These are phyloP conservation scores for Drosophila neocordata DNA, from an alignment of 1,140 invertebrate species.

Conservation along the genomic window DNA sequence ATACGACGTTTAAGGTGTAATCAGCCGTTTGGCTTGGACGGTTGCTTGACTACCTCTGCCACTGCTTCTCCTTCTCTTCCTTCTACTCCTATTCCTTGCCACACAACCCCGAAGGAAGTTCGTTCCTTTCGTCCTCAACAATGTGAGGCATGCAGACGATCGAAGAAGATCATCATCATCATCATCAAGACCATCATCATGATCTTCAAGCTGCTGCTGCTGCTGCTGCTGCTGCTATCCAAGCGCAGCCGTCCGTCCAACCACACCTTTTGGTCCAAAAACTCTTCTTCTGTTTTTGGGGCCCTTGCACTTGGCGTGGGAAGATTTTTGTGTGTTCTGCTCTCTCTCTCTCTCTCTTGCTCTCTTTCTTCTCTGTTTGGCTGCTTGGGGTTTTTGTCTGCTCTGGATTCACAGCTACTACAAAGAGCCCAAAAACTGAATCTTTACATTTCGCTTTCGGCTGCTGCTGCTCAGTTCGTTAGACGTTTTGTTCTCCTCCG, in stretches of 20 bases:
- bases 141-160: constrained; percentile 74
- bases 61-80: too few relatives aligned
- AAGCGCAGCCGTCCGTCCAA: constrained; percentile 32
- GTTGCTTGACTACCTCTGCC: not conserved
- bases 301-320: constrained; percentile 80
- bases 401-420: constrained; percentile 78
- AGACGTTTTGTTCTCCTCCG: constrained; percentile 71
- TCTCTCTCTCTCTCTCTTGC: constrained; percentile 31
- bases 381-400: constrained; percentile 43
- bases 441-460: constrained; percentile 37
- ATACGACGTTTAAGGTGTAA: constrained; percentile 76
- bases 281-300: constrained; percentile 33
- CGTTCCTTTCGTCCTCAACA: constrained; percentile 60
- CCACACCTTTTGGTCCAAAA: constrained; percentile 69
- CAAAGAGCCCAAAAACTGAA: constrained; percentile 52
- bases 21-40: constrained; percentile 54
- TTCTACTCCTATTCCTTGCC: too few relatives aligned
- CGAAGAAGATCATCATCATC: constrained; percentile 4
- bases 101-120: constrained; percentile 72
- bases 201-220: constrained; percentile 48
- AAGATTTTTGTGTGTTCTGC: constrained; percentile 74
- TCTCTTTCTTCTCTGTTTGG: constrained; percentile 16
- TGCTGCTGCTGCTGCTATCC: constrained; percentile 32
- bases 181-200: constrained; percentile 57
- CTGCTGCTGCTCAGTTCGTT: constrained; percentile 60